Conservation (phyloP, 2,888 invertebrate species). For the Protonemura montana region DNA sequence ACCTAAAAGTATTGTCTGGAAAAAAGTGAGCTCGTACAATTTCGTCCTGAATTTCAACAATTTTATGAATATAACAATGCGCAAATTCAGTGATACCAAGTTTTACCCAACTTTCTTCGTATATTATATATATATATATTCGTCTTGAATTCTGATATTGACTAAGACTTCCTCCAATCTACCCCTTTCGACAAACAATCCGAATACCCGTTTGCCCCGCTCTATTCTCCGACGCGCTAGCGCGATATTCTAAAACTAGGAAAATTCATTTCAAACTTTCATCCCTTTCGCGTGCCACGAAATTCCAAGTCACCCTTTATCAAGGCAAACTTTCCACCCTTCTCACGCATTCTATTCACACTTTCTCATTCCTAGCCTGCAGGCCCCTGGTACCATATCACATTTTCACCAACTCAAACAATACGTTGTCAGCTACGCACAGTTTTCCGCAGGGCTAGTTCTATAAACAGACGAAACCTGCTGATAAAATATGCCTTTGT, state of each 20-base stretch:
- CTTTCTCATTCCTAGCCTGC: neutral
- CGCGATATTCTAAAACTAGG: neutral
- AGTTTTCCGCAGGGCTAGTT: neutral
- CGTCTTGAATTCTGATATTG: neutral
- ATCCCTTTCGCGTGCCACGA: neutral
- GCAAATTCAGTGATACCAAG: neutral
- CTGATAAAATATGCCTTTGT: conserved; percentile 4
- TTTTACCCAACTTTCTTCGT: neutral
- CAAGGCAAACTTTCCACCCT: neutral
- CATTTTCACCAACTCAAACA: neutral
- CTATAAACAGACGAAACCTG: neutral
- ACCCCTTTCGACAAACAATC: neutral
- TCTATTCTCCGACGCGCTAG: neutral
- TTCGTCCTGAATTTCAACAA: too few species aligned
- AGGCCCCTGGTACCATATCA: neutral
- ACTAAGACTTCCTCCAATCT: neutral
- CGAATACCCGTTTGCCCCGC: neutral
- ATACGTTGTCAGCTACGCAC: neutral
- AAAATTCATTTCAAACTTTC: conserved; percentile 7
- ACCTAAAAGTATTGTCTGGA: too few species aligned
- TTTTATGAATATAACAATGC: neutral
- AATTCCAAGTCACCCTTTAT: neutral
- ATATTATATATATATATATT: too few species aligned
- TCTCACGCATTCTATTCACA: neutral
- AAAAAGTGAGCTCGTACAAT: too few species aligned